Evolutionary conservation across 2,113 vertebrate species (phyloP).

Genomic region (Nesogale talazaci): DNA sequence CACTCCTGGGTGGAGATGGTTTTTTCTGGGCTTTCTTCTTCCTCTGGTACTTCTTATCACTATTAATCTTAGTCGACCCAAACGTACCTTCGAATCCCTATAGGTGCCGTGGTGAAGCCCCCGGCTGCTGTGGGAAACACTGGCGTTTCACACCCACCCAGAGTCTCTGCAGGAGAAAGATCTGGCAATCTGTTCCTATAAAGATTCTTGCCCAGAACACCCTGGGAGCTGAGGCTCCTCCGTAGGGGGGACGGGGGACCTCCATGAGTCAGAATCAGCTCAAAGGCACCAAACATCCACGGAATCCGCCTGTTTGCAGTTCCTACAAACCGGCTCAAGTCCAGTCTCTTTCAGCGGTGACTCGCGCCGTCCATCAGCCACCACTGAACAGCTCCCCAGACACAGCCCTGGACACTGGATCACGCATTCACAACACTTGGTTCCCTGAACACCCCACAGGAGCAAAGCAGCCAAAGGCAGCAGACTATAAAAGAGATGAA

Average conservation of each 20-base stretch:
- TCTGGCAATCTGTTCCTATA: neutral
- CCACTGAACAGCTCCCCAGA: neutral
- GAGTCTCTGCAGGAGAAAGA: neutral
- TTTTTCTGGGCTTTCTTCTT: neutral
- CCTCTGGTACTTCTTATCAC: neutral
- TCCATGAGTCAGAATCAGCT: neutral
- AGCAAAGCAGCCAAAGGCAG: neutral
- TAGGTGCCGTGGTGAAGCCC: neutral
- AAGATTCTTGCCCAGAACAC: neutral
- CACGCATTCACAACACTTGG: neutral
- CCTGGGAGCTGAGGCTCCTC: neutral
- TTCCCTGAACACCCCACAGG: neutral
- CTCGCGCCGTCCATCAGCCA: neutral
- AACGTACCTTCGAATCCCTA: neutral
- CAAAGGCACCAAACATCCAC: neutral
- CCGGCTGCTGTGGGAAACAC: neutral
- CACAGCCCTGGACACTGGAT: fast-evolving
- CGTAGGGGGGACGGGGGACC: neutral
- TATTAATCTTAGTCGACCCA: neutral
- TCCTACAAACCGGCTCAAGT: neutral
- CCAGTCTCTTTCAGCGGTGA: neutral
- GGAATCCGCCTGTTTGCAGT: neutral
- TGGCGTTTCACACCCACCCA: too few species aligned
- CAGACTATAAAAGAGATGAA: neutral
- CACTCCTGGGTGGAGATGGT: neutral